phyloP scores from a whole-genome alignment of 2,888 invertebrate genomes.

The Steromphala cineraria region DNA sequence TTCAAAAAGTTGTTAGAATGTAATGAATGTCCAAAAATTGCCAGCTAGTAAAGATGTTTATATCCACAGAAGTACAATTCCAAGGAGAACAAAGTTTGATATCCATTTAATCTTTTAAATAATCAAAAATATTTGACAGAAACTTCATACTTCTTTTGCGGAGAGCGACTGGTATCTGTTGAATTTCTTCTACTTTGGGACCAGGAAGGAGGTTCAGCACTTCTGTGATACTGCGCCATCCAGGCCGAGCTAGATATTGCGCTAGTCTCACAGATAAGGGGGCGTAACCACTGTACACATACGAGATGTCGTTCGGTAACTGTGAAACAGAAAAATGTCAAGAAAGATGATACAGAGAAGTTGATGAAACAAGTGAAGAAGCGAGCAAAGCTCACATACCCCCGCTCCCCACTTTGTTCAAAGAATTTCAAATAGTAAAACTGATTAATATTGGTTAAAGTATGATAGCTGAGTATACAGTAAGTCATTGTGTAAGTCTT shows the following conservation, averaged over 20 bases:
- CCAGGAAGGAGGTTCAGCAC: conserved; percentile 88
- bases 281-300: conserved; percentile 93
- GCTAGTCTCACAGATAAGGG: conserved; percentile 90
- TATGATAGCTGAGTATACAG: too few species aligned
- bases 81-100: background rate
- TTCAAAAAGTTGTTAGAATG: too few species aligned
- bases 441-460: too few species aligned
- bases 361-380: too few species aligned
- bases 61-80: too few species aligned
- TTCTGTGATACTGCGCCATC: conserved; percentile 85
- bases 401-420: too few species aligned
- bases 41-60: too few species aligned
- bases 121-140: background rate
- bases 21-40: too few species aligned
- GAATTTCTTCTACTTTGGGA: conserved; percentile 78
- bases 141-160: conserved; percentile 72
- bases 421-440: too few species aligned
- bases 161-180: conserved; percentile 75
- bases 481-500: too few species aligned
- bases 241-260: conserved; percentile 76
- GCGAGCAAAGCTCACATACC: too few species aligned
- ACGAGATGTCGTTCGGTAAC: conserved; percentile 90
- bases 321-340: conserved; percentile 46
- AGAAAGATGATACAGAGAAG: background rate
- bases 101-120: background rate